Percentiles rank a stretch among this genome's conserved stretches.
Evolutionary conservation across 2,797 vertebrate species (phyloP).

Genomic region (Neopelma chrysocephalum): DNA sequence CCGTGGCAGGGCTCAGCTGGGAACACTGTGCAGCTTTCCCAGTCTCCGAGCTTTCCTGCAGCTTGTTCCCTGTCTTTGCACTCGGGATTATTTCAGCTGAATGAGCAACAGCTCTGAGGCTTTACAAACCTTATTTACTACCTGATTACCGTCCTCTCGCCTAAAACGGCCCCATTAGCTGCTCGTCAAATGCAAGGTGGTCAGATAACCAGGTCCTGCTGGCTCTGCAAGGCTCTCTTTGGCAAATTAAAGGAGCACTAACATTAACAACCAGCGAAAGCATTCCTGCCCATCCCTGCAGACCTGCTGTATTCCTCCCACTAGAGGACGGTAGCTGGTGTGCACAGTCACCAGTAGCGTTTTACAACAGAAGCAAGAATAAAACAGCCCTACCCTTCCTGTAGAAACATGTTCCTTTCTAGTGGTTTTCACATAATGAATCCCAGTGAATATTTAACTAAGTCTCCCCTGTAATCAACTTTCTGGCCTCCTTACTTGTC

Average conservation of each 20-base stretch:
- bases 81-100: background rate
- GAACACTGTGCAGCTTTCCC: accelerated
- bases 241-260: background rate
- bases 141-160: background rate
- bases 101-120: background rate
- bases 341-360: background rate
- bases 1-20: accelerated
- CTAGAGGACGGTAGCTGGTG: constrained; percentile 58
- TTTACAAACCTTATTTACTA: background rate
- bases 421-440: constrained; percentile 65
- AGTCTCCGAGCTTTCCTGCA: background rate
- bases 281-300: background rate
- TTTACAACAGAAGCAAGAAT: constrained; percentile 25
- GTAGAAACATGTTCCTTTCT: constrained; percentile 56
- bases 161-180: accelerated
- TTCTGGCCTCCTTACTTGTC: constrained; percentile 18
- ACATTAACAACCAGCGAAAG: background rate
- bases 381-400: constrained; percentile 50
- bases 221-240: background rate
- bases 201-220: background rate
- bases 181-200: background rate
- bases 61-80: background rate
- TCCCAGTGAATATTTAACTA: constrained; percentile 62
- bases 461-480: constrained; percentile 54
- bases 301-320: constrained; percentile 50